Evolutionary conservation across 2,888 invertebrate genomes (phyloP), one percentile per base, ranked within the genome.

Genomic region (Phaedon cochleariae): DNA sequence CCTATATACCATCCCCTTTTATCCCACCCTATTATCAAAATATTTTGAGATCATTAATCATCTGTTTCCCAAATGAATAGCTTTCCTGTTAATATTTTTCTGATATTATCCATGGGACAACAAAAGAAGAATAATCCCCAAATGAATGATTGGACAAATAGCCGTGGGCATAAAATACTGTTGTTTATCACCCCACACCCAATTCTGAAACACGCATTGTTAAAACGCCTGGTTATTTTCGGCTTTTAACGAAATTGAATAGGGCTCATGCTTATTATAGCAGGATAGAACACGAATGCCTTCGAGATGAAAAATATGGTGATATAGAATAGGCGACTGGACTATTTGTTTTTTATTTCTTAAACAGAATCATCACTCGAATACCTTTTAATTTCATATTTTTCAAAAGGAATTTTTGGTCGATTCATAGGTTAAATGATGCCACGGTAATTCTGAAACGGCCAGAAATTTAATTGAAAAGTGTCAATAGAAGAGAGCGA

Each of bases 241-340:
- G 46, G 60, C 54, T 61, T 53, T 54, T 53, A 53, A 46, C 45
- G 29, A 29, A 61, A 61, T 61, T 61, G 54, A 54, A 61, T 61
- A 22, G 31, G 15, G 15, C 41, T 21, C 21, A 41, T 20, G 17
- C 17, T 34, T 15, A 7, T 34, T 41, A n/a, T n/a, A n/a, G n/a
- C n/a, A n/a, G n/a, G n/a, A n/a, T n/a, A n/a, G n/a, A n/a, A n/a
- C n/a, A n/a, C n/a, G n/a, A n/a, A n/a, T n/a, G n/a, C n/a, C n/a
- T n/a, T n/a, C n/a, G n/a, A n/a, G n/a, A n/a, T n/a, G n/a, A n/a
- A n/a, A n/a, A n/a, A n/a, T n/a, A n/a, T n/a, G n/a, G n/a, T n/a
- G n/a, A n/a, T n/a, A n/a, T n/a, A n/a, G n/a, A n/a, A n/a, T n/a
- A n/a, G n/a, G n/a, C n/a, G n/a, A n/a, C n/a, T n/a, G n/a, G n/a